Conservation (phyloP, 2,113 vertebrate species). For the Colaptes auratus region DNA sequence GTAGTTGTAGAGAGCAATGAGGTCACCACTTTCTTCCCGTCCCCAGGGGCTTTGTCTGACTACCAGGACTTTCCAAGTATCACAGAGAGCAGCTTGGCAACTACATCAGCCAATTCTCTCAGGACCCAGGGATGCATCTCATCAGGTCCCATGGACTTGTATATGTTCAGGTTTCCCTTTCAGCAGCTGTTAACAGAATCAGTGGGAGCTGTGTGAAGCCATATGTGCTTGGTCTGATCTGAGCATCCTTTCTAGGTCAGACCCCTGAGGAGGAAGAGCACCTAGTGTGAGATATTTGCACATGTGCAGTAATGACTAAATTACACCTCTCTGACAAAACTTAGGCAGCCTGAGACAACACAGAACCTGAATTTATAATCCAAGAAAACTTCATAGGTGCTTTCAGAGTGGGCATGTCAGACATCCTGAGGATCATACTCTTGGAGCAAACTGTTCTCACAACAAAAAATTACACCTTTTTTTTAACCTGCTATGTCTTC, state of each 20-base stretch:
- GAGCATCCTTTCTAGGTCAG: not conserved
- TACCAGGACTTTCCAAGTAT: no score
- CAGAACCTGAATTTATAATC: not conserved
- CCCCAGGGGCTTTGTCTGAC: no score
- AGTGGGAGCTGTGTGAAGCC: not conserved
- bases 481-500: not conserved
- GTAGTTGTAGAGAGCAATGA: no score
- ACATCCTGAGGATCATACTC: not conserved
- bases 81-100: no score
- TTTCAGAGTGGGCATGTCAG: not conserved
- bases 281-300: not conserved
- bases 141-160: no score
- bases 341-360: not conserved
- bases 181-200: not conserved
- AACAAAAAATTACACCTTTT: not conserved
- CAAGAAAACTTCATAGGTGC: not conserved
- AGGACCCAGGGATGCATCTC: no score
- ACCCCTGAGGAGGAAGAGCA: not conserved
- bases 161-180: not conserved
- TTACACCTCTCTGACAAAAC: not conserved
- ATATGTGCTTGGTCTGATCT: not conserved
- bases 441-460: not conserved
- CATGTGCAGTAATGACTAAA: not conserved
- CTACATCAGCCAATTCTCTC: no score
- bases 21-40: no score